phyloP scores from a whole-genome alignment of 2,113 vertebrate species.

The Casuarius casuarius region DNA sequence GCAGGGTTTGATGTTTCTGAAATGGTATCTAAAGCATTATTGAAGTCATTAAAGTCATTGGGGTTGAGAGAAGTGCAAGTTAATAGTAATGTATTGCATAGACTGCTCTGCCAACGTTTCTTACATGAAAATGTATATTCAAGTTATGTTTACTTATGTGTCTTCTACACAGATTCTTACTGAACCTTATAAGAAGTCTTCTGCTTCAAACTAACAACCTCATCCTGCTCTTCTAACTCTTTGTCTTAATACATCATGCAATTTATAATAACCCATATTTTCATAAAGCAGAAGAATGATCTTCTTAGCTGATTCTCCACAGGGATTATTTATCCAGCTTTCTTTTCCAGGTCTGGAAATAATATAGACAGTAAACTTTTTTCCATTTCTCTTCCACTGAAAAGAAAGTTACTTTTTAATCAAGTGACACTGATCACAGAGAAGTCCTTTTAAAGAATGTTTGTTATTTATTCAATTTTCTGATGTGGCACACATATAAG shows the following conservation, averaged over 20 bases:
- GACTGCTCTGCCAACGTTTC: neutral
- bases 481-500: neutral
- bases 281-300: conserved; percentile 32
- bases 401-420: neutral
- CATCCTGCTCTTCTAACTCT: neutral
- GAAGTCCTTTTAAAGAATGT: conserved; percentile 22
- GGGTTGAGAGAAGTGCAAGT: neutral
- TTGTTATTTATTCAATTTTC: conserved; percentile 32
- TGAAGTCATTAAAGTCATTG: neutral
- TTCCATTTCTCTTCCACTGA: neutral
- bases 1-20: conserved; percentile 24
- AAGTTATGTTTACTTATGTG: neutral
- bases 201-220: neutral
- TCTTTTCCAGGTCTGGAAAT: neutral
- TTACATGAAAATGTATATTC: neutral
- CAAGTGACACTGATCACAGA: conserved; percentile 6
- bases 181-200: neutral
- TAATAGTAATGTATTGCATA: neutral
- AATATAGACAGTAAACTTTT: neutral
- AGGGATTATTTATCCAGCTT: conserved; percentile 6
- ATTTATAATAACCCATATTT: neutral
- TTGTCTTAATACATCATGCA: neutral
- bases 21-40: neutral
- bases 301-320: conserved; percentile 6
- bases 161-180: neutral